Base-by-base conservation (phyloP, 2,113 vertebrate genomes). In the Hyperoodon ampullatus region DNA sequence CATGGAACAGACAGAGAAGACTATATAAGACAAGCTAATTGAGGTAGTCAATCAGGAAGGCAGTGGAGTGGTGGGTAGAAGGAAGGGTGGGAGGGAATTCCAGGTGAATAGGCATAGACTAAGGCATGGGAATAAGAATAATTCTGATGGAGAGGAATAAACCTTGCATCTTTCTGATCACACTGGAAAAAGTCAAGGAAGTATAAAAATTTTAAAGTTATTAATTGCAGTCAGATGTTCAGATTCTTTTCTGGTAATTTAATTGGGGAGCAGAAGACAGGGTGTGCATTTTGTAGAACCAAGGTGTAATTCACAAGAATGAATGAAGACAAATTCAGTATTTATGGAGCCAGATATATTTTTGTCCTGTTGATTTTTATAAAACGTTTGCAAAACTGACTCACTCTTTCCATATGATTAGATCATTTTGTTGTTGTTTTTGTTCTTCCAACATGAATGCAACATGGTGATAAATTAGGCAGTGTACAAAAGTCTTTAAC, bases 321-420 rank as follows among this genome's bases (percentile, higher is more conserved):
- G 44, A 53, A 53, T 44, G 10, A 89, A 42, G 30, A 55, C 5
- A 50, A 81, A 84, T 87, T 83, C 16, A 65, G 6, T 70, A 18
- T 72, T 95, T 75, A 72, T 84, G 50, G 30, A 70, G 50, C 16
- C 68, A 87, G 78, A 83, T 47, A 53, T 21, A 66, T 84, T 89
- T 97, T 83, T 94, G 35, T 94, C 72, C 44, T 66, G 18, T 58
- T 83, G 33, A 47, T 75, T 94, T 96, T 87, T 88, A 4, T 50
- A 68, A 95, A 90, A 92, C 5, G 2, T 94, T 94, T 89, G n/a
- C 10, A 97, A 90, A 86, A 84, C 15, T 86, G 58, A 87, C 35
- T 83, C 61, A 65, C 39, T 42, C 70, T 88, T 93, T 75, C 70
- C 93, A 88, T 75, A 94, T 94, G 90, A 19, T 80, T 83, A 30